These are phyloP conservation scores for Limnephilus lunatus DNA, from an alignment of 2,888 invertebrate genomes.

Conservation along the genomic window DNA sequence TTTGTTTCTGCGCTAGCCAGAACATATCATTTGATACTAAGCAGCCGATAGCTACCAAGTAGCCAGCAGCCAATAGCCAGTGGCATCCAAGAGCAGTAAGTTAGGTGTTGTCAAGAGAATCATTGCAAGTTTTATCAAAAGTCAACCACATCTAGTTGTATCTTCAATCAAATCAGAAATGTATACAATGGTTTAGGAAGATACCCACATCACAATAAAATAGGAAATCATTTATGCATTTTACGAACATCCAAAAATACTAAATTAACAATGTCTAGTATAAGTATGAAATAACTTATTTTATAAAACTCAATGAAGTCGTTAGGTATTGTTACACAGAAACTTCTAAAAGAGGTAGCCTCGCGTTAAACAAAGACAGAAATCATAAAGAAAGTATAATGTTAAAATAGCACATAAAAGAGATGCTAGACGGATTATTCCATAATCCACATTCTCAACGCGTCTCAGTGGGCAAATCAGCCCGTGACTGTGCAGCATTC, in stretches of 20 bases:
- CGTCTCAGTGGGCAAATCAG: background rate
- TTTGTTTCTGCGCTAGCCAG: background rate
- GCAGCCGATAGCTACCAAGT: background rate
- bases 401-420: background rate
- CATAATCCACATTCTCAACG: background rate
- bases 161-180: background rate
- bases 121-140: background rate
- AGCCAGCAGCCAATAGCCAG: background rate
- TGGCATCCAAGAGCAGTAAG: background rate
- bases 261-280: background rate
- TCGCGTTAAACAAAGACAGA: background rate
- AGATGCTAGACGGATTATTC: background rate
- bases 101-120: background rate
- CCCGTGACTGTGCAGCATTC: background rate
- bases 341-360: background rate
- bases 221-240: constrained; percentile 2
- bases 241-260: background rate
- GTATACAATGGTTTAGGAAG: background rate
- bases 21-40: background rate
- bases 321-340: background rate
- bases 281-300: constrained; percentile 2
- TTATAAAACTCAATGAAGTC: background rate
- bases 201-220: background rate
- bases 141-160: background rate
- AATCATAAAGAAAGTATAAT: background rate